These are phyloP conservation scores for Pelvicachromis taeniatus DNA, from an alignment of 2,113 vertebrate species.

Conservation along the genomic window DNA sequence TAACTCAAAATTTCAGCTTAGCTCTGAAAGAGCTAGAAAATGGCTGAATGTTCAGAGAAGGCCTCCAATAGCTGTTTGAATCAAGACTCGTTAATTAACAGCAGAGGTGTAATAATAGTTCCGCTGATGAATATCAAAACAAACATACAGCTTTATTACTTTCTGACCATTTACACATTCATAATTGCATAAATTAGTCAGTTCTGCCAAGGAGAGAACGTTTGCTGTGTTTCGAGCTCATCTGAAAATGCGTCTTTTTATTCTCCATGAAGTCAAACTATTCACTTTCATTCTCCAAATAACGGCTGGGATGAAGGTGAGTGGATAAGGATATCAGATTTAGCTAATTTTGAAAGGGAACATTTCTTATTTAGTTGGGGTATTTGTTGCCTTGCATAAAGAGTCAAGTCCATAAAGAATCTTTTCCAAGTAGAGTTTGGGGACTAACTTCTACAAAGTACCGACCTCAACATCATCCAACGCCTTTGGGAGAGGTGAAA, in stretches of 20 bases:
- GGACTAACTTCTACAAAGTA: not conserved
- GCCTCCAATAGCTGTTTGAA: not conserved
- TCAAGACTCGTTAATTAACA: not conserved
- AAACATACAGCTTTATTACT: not conserved
- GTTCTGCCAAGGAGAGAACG: not conserved
- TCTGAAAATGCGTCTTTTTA: not conserved
- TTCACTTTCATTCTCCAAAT: not conserved
- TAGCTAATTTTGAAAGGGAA: not conserved
- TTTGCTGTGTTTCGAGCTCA: not conserved
- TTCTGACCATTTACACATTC: not conserved
- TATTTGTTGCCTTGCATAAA: not conserved
- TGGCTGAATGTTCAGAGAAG: not conserved
- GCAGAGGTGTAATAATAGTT: not conserved
- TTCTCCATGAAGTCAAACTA: not conserved
- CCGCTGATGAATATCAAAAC: not conserved
- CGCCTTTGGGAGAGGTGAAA: not conserved
- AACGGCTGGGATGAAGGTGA: not conserved
- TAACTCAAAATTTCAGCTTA: not conserved
- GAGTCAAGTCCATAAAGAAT: not conserved
- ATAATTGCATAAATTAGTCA: not conserved
- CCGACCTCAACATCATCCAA: not conserved
- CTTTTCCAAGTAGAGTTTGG: not conserved
- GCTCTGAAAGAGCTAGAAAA: not conserved
- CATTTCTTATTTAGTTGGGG: not conserved
- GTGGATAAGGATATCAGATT: not conserved